Evolutionary conservation across 2,797 vertebrate species (phyloP).

Genomic region (Molothrus ater): DNA sequence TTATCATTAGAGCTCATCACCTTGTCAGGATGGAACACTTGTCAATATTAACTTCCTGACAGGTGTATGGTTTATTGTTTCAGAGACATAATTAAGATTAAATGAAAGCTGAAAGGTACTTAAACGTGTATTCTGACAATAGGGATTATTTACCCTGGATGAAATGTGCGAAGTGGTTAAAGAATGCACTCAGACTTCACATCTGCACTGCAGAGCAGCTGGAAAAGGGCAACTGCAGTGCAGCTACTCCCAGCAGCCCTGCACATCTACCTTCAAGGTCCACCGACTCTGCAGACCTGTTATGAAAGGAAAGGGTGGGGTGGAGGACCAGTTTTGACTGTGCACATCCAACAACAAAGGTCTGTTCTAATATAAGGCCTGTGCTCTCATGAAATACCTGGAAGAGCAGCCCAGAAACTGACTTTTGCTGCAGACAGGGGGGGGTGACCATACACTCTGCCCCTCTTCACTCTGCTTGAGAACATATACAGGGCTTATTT

Average conservation of each 20-base stretch:
- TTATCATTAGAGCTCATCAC: not conserved
- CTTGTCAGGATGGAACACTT: not conserved
- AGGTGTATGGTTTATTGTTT: not conserved
- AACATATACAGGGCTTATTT: not conserved
- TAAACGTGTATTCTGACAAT: not conserved
- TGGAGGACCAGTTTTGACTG: not conserved
- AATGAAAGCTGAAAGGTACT: conserved; percentile 11
- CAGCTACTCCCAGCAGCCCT: not conserved
- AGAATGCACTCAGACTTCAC: not conserved
- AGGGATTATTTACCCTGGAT: not conserved
- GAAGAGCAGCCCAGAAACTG: not conserved
- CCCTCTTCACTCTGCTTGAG: not conserved
- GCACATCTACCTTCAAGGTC: not conserved
- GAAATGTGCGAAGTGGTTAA: not conserved
- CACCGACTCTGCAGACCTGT: not conserved
- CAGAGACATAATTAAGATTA: not conserved
- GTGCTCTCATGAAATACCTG: not conserved
- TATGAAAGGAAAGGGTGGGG: not conserved
- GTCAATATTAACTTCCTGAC: not conserved
- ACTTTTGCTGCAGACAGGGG: not conserved
- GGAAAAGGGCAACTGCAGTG: not conserved
- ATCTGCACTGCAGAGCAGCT: not conserved
- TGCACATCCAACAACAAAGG: not conserved
- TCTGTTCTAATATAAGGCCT: not conserved
- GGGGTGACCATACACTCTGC: not conserved